Conservation (phyloP, 2,888 invertebrate species). For the Platycnemis pennipes region DNA sequence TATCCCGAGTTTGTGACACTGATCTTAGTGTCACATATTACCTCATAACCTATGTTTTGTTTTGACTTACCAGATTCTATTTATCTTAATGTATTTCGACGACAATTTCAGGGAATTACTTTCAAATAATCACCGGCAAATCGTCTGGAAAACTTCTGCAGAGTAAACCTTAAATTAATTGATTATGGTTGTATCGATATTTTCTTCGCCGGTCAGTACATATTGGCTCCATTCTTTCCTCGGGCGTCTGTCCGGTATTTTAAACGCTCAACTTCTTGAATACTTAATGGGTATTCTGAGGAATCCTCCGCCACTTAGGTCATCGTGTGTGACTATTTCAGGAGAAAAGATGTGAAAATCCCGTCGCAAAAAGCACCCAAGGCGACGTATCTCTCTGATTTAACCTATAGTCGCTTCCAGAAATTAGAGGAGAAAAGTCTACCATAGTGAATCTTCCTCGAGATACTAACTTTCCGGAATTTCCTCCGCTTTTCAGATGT, state of each 20-base stretch:
- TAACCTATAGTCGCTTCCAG: neutral
- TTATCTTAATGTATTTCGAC: too few species aligned
- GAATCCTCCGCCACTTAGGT: slow-evolving; percentile 29
- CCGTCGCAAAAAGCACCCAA: neutral
- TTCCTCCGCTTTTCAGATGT: neutral
- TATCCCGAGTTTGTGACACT: too few species aligned
- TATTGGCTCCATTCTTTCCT: too few species aligned
- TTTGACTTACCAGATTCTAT: too few species aligned
- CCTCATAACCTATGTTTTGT: too few species aligned
- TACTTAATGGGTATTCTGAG: neutral
- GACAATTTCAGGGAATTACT: too few species aligned
- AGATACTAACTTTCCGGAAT: neutral
- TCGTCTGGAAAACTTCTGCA: too few species aligned
- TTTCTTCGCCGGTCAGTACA: too few species aligned
- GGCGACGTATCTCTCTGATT: neutral
- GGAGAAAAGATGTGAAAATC: neutral
- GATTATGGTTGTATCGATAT: too few species aligned
- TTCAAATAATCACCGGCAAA: too few species aligned
- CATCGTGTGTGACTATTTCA: neutral
- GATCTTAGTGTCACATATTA: too few species aligned
- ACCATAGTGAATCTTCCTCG: neutral
- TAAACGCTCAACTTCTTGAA: neutral
- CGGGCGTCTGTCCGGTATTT: neutral
- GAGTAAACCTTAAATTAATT: too few species aligned
- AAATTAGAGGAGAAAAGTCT: neutral